Percentiles rank a stretch among this genome's conserved stretches.
phyloP scores from a whole-genome alignment of 1,140 invertebrate species.

The Ptiloglossa arizonensis region DNA sequence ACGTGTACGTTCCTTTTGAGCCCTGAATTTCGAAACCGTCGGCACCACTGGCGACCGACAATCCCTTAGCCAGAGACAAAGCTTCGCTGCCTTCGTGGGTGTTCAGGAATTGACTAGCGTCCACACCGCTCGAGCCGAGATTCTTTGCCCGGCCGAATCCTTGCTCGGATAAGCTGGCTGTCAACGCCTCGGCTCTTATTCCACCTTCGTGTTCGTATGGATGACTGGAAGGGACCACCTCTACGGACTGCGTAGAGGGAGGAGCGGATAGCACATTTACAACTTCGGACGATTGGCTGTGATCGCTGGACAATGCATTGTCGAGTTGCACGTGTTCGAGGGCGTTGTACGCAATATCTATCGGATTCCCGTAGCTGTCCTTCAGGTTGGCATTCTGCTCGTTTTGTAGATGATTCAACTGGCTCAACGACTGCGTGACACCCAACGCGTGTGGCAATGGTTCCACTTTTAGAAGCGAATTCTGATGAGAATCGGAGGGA shows the following conservation, averaged over 20 bases:
- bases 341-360: slow-evolving; percentile 61
- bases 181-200: slow-evolving; percentile 64
- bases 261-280: slow-evolving; percentile 20
- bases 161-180: slow-evolving; percentile 66
- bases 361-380: slow-evolving; percentile 77
- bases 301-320: slow-evolving; percentile 8
- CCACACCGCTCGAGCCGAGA: slow-evolving; percentile 62
- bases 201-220: slow-evolving; percentile 31
- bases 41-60: slow-evolving; percentile 53
- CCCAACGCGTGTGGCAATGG: slow-evolving; percentile 38
- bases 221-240: slow-evolving; percentile 28
- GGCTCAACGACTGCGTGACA: slow-evolving; percentile 66
- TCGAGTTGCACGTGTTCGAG: slow-evolving; percentile 65
- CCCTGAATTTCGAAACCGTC: slow-evolving; percentile 85
- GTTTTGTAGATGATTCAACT: slow-evolving; percentile 70
- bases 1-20: slow-evolving; percentile 85
- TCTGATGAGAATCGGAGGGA: background rate
- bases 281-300: slow-evolving; percentile 28
- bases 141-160: slow-evolving; percentile 67
- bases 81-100: slow-evolving; percentile 70
- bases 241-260: slow-evolving; percentile 34
- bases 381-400: slow-evolving; percentile 71
- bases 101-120: slow-evolving; percentile 72
- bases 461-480: slow-evolving; percentile 19
- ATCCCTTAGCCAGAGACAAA: slow-evolving; percentile 68